A percentile compares a stretch with the other conserved stretches of the same genome.
phyloP scores from a whole-genome alignment of 1,140 invertebrate species.

The Wiebesia pumilae region DNA sequence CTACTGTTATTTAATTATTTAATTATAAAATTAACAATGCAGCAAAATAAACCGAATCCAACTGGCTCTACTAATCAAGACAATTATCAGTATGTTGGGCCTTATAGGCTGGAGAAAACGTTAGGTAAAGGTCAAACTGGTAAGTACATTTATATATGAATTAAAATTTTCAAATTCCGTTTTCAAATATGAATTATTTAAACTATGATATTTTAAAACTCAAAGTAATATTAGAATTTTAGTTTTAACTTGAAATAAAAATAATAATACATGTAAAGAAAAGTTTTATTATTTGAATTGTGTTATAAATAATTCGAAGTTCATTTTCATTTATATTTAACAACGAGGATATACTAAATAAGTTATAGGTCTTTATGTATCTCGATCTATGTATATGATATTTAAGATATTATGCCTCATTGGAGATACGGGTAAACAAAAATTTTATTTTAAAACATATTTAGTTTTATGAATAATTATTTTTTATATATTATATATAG shows the following conservation, averaged over 20 bases:
- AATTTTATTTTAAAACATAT: too few relatives aligned
- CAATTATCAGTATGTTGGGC: conserved; percentile 96
- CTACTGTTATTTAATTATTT: neutral
- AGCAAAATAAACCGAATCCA: conserved; percentile 70
- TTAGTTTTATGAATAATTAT: too few relatives aligned
- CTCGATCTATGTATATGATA: too few relatives aligned
- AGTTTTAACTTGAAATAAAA: neutral
- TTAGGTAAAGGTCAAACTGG: conserved; percentile 99
- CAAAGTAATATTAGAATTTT: neutral
- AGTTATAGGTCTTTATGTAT: too few relatives aligned
- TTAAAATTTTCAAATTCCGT: neutral
- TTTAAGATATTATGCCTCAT: too few relatives aligned
- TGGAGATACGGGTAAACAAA: too few relatives aligned
- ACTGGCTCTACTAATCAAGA: conserved; percentile 78
- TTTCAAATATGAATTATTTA: too few relatives aligned
- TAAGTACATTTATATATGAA: conserved; percentile 72
- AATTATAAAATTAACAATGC: conserved; percentile 61
- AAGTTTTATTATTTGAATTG: neutral
- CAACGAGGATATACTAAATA: too few relatives aligned
- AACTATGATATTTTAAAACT: neutral
- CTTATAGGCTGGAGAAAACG: conserved; percentile 98
- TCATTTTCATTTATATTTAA: too few relatives aligned
- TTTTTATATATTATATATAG: too few relatives aligned
- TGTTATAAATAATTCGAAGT: neutral
- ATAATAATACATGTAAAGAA: neutral